Percentiles rank a stretch among this genome's conserved stretches.
Evolutionary conservation across 2,797 vertebrate species (phyloP).

Genomic region (Macrochelys suwanniensis): DNA sequence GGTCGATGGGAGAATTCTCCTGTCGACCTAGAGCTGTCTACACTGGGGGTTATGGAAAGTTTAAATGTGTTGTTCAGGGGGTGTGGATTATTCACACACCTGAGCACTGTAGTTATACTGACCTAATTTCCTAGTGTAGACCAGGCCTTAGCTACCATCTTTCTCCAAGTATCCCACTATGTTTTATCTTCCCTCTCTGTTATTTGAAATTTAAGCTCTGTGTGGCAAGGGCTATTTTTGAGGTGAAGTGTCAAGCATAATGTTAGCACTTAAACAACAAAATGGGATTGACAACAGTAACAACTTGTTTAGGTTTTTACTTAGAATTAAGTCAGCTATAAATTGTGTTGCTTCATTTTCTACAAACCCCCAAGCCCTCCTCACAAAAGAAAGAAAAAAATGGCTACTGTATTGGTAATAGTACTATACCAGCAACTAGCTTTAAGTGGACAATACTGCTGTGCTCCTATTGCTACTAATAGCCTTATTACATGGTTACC

Average conservation of each 20-base stretch:
- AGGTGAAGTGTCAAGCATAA: background rate
- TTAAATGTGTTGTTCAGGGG: too few species aligned
- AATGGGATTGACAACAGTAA: background rate
- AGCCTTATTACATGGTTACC: accelerated
- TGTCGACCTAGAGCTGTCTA: too few species aligned
- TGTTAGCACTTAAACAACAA: background rate
- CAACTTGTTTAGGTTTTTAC: background rate
- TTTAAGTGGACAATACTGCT: background rate
- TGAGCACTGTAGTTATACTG: too few species aligned
- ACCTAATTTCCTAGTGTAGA: too few species aligned
- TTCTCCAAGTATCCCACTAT: background rate
- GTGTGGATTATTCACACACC: too few species aligned
- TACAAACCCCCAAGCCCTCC: background rate
- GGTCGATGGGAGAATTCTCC: too few species aligned
- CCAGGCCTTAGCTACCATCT: background rate
- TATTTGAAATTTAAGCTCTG: background rate
- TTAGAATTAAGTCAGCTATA: background rate
- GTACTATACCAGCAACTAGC: background rate
- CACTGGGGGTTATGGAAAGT: too few species aligned
- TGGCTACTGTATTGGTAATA: background rate
- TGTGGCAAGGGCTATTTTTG: background rate
- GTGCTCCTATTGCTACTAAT: background rate
- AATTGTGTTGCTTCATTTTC: background rate
- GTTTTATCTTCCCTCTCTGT: background rate
- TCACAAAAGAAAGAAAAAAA: too few species aligned